Base-by-base conservation (phyloP, 2,888 invertebrate species). In the Synergus itoensis region DNA sequence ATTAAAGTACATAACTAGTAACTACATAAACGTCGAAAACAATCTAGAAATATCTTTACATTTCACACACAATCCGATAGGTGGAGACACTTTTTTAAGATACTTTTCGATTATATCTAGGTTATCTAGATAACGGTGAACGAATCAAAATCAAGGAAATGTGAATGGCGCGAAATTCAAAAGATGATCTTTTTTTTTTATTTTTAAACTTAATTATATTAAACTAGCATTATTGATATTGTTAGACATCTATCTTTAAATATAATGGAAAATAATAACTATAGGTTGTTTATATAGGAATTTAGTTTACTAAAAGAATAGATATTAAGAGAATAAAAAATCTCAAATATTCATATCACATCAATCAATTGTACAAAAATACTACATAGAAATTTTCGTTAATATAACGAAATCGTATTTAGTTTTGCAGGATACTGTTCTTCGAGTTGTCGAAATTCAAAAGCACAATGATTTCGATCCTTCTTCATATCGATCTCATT, bases 381-480 rank as follows among this genome's bases (percentile, higher is more conserved):
- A 65, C 4, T n/a, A 12, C 11, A 65, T 3, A 43, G 7, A 41
- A 65, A 16, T 65, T 18, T 18, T 18, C 41, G 16, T 86, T 78
- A 91, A 81, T 90, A 91, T 76, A 89, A 84, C 80, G 86, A 86
- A 69, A 88, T 93, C 85, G 93, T 93, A 77, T 93, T 93, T 82
- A 94, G 93, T 91, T 95, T 94, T 75, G 95, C 93, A 18, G 94
- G 94, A 91, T 95, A 95, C 88, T 96, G 96, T 85, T 95, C 94
- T 91, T 97, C 96, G 76, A 97, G 93, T 84, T 96, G 95, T 81
- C 96, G 94, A 89, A 96, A 98, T 92, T 97, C 96, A 89, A 96
- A 95, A 0, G 98, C 96, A 90, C 96, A 96, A 86, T 96, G 96
- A 91, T 98, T 98, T 82, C 98, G 94, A 85, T 97, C 95, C 0